Percentiles rank a stretch among this genome's conserved stretches.
Evolutionary conservation across 2,888 invertebrate genomes (phyloP).

Genomic region (Hypomecis atomaria): DNA sequence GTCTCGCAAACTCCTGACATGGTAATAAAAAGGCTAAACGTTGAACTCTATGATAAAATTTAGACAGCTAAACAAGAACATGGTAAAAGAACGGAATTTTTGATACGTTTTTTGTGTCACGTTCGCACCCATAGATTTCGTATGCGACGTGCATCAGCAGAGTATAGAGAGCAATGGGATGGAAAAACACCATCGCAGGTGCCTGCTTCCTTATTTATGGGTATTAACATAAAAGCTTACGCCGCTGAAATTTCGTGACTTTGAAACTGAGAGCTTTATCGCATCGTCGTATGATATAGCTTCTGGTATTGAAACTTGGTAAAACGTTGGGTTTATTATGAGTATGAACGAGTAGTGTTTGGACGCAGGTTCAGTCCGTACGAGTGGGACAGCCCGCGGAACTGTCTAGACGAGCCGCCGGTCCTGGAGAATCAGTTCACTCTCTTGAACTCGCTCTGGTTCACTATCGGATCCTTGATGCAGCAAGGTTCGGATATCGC

Average conservation of each 20-base stretch:
- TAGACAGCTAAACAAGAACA: conserved; percentile 8
- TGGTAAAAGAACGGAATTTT: neutral
- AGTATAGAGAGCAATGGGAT: conserved; percentile 21
- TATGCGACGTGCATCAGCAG: conserved; percentile 19
- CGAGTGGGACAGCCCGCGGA: conserved; percentile 96
- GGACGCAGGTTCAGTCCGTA: conserved; percentile 94
- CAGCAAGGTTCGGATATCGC: conserved; percentile 97
- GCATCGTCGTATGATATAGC: conserved; percentile 10
- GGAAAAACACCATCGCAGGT: conserved; percentile 29
- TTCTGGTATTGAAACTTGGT: conserved; percentile 38
- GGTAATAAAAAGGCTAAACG: conserved; percentile 16
- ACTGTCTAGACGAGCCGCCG: conserved; percentile 93
- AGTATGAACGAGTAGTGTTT: conserved; percentile 63
- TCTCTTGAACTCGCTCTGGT: conserved; percentile 96
- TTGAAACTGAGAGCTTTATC: conserved; percentile 12
- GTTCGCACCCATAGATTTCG: conserved; percentile 13
- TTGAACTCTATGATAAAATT: conserved; percentile 17
- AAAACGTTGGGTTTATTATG: conserved; percentile 39
- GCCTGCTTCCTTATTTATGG: conserved; percentile 29
- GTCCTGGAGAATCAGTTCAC: conserved; percentile 96
- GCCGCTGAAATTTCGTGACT: conserved; percentile 15
- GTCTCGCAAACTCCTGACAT: conserved; percentile 22
- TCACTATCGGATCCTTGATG: conserved; percentile 96
- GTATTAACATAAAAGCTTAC: conserved; percentile 29
- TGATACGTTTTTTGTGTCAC: neutral